phyloP scores from a whole-genome alignment of 2,113 vertebrate genomes.

The Catharus fuscescens region DNA sequence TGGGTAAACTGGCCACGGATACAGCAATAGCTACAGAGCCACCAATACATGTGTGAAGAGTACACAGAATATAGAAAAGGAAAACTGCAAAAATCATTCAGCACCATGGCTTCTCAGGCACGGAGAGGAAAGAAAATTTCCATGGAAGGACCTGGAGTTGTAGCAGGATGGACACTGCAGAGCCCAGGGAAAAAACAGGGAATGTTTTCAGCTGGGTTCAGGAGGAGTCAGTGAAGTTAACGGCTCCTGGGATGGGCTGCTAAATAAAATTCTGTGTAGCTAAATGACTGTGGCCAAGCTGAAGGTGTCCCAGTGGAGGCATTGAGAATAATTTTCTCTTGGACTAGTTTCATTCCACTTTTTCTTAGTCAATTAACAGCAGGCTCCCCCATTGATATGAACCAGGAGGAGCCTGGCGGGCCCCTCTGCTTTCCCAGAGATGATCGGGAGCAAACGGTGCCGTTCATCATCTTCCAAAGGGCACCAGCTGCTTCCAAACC shows the following conservation, averaged over 20 bases:
- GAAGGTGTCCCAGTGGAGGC: neutral
- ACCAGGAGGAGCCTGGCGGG: neutral
- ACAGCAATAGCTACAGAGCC: neutral
- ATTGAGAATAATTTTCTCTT: neutral
- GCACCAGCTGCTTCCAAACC: conserved; percentile 36
- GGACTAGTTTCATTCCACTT: conserved; percentile 4
- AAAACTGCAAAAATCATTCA: neutral
- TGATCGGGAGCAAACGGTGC: neutral
- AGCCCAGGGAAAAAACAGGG: rapidly evolving
- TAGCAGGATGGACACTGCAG: neutral
- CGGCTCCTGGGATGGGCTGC: neutral
- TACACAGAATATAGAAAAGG: too few species aligned
- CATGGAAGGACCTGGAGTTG: neutral
- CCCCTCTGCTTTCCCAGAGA: neutral
- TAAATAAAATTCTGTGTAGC: neutral
- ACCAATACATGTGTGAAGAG: too few species aligned
- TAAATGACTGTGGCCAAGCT: neutral
- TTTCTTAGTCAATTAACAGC: conserved; percentile 45
- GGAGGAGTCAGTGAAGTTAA: neutral
- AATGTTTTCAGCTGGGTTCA: neutral
- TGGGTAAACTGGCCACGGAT: neutral
- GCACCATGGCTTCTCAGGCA: neutral
- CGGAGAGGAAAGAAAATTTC: neutral
- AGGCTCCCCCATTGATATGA: neutral
- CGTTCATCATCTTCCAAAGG: conserved; percentile 1